Evolutionary conservation across 1,140 invertebrate genomes (phyloP), one percentile per base, ranked within the genome.

Genomic region (Lerema accius): DNA sequence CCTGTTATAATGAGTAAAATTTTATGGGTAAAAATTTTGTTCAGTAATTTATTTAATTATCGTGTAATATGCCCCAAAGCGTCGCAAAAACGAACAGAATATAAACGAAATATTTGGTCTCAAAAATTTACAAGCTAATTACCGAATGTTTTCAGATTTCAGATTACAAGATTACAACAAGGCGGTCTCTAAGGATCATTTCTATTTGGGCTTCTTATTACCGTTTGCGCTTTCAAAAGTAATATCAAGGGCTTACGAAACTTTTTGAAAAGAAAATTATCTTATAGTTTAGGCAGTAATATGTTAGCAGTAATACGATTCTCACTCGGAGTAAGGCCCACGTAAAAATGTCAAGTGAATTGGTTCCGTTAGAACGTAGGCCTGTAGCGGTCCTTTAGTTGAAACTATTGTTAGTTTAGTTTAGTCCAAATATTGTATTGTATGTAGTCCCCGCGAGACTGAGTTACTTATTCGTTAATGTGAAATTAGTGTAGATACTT

Each of bases 131-230:
- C 40, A 48, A n/a, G 16, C 63, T 86, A 82, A 86, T 82, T 82
- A 80, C 63, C 26, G 68, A 75, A 78, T 83, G 69, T 81, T 84
- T 80, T 82, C 67, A 89, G 87, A 90, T 89, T 90, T 90, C 80
- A 87, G 87, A 64, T 73, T 90, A 83, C 85, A 90, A 83, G 86
- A 89, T 76, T 90, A 79, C 82, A 90, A 83, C 78, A 68, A 65
- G 39, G 85, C 74, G 10, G 66, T 65, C 32, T 71, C 79, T 15
- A 76, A 55, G 73, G 55, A 78, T 71, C 66, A 59, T 32, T 75
- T 79, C 65, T 69, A 71, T 78, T 80, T 51, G 56, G 51, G 60
- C 46, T 79, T 80, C 77, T 76, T 84, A 65, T 77, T 81, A 64
- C 74, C 66, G 71, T 76, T 80, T 73, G 26, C 77, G 28, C 63